Conservation (phyloP, 2,113 vertebrate genomes). For the Eolophus roseicapilla region DNA sequence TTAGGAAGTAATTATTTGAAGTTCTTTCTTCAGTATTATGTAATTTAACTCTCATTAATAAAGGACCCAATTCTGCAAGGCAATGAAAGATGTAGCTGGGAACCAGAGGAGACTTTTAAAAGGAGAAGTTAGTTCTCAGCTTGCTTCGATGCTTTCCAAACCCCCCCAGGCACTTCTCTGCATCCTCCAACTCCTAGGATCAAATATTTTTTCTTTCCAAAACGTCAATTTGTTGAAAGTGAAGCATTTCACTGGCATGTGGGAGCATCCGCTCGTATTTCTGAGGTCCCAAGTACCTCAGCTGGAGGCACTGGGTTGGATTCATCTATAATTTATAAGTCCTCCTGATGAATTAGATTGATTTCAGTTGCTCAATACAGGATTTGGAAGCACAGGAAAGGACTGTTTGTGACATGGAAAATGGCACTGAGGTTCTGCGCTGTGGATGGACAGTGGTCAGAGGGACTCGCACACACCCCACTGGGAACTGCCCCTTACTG, state of each 20-base stretch:
- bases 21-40: conserved; percentile 26
- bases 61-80: conserved; percentile 43
- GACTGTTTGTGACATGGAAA: fast-evolving
- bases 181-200: background rate
- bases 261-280: background rate
- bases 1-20: conserved; percentile 64
- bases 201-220: background rate
- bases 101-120: conserved; percentile 10
- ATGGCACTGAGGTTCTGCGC: background rate
- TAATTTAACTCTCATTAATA: conserved; percentile 64
- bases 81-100: conserved; percentile 29
- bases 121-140: background rate
- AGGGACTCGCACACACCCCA: background rate
- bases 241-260: background rate
- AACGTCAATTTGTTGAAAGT: background rate
- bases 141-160: background rate
- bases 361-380: background rate
- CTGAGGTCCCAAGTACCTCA: background rate
- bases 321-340: background rate
- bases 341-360: fast-evolving
- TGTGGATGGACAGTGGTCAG: too few species aligned
- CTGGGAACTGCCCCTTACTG: fast-evolving
- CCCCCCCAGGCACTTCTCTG: background rate
- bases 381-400: background rate
- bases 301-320: background rate